Conservation (phyloP, 1,140 invertebrate species). For the Cherax destructor region DNA sequence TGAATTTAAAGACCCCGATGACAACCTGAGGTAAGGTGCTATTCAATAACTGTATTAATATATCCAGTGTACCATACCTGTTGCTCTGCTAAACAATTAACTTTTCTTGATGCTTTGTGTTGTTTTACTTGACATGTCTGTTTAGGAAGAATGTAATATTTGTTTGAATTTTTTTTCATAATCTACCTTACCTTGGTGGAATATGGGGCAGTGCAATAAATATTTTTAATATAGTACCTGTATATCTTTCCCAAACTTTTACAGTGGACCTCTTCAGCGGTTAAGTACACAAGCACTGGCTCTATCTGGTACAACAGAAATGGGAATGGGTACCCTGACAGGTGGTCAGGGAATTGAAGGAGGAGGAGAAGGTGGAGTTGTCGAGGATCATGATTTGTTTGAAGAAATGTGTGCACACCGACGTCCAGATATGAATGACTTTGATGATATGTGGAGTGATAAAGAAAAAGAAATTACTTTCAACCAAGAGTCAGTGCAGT, state of each 20-base stretch:
- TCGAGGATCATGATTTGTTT: slow-evolving; percentile 39
- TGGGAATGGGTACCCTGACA: background rate
- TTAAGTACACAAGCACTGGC: slow-evolving; percentile 48
- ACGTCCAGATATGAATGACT: slow-evolving; percentile 14
- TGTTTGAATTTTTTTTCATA: too few species aligned
- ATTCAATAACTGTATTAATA: background rate
- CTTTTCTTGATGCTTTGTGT: background rate
- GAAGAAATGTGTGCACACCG: slow-evolving; percentile 54
- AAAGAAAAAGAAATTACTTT: slow-evolving; percentile 61
- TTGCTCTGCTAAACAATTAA: background rate
- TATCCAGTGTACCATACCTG: background rate
- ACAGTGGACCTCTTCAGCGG: slow-evolving; percentile 61
- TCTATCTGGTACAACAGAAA: slow-evolving; percentile 13
- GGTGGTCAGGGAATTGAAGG: slow-evolving; percentile 39
- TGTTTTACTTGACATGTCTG: background rate
- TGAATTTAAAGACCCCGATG: slow-evolving; percentile 82
- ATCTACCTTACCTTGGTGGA: too few species aligned
- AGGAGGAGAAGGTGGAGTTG: slow-evolving; percentile 33
- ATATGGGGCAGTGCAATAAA: too few species aligned
- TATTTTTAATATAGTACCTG: too few species aligned
- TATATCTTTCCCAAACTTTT: background rate
- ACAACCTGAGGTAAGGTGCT: slow-evolving; percentile 78
- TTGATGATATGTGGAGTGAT: slow-evolving; percentile 55
- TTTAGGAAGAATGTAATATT: too few species aligned
- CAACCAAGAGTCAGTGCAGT: slow-evolving; percentile 25